These are phyloP conservation scores for Archegozetes longisetosus DNA, from an alignment of 1,140 invertebrate species.

Conservation along the genomic window DNA sequence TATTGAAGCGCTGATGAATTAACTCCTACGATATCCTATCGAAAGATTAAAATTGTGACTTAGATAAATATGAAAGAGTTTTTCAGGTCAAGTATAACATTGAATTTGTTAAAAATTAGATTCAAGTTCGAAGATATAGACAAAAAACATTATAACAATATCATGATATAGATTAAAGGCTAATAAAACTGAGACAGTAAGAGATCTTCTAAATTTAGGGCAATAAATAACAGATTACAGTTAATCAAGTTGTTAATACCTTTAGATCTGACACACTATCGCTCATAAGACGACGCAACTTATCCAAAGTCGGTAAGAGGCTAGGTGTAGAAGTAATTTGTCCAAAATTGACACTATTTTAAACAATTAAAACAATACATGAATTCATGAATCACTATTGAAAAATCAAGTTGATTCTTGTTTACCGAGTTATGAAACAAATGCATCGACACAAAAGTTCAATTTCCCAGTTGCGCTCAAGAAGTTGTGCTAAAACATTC, in stretches of 20 bases:
- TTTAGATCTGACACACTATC: background rate
- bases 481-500: constrained; percentile 45
- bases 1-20: constrained; percentile 69
- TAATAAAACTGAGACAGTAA: too few relatives aligned
- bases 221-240: too few relatives aligned
- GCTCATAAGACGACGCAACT: background rate
- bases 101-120: too few relatives aligned
- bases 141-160: too few relatives aligned
- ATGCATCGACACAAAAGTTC: constrained; percentile 59
- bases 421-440: constrained; percentile 44
- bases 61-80: too few relatives aligned
- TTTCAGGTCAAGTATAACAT: too few relatives aligned
- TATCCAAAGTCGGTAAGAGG: constrained; percentile 9
- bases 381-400: background rate
- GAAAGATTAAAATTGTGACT: constrained; percentile 21
- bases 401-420: background rate
- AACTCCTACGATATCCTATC: constrained; percentile 63
- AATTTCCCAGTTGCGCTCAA: constrained; percentile 45
- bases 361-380: background rate
- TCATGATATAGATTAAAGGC: too few relatives aligned
- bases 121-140: too few relatives aligned
- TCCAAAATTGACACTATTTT: constrained; percentile 17
- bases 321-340: constrained; percentile 12
- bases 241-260: too few relatives aligned
- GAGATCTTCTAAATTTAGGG: too few relatives aligned